Base-by-base conservation (phyloP, 2,888 invertebrate genomes). In the Drosophila mimetica region DNA sequence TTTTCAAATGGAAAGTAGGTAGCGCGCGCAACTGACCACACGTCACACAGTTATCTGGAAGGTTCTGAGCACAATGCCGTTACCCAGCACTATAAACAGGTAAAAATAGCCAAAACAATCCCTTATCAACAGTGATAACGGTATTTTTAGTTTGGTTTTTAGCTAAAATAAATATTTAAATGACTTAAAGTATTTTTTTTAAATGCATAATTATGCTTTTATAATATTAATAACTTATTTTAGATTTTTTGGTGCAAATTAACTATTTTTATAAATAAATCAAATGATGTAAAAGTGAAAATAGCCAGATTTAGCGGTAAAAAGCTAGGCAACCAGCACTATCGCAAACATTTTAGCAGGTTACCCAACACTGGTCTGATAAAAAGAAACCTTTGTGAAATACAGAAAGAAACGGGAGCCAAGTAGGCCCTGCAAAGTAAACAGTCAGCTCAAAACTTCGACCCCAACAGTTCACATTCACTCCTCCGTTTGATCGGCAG, bases 401-500 rank as follows among this genome's bases (percentile, higher is more conserved):
- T 47, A 71, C 64, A 74, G 50, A 57, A 57, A 70, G 8, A 14
- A 22, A 51, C 36, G 3, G 16, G 11, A 78, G 14, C 9, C 14
- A 9, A 44, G 59, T 53, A 87, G 87, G 71, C 75, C 16, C 42
- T 13, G 46, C 69, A 50, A 39, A 59, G 28, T 47, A 76, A 66
- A 50, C 65, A 75, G 51, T 77, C 79, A 69, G 14, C 36, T 50
- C 5, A 11, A 41, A 39, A 39, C 53, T 46, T 58, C 16, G 6
- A n/a, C 1, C 18, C 30, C n/a, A 3, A 50, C 39, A 72, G 74
- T 72, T 73, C 54, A 63, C 18, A 63, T 75, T 74, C 53, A 64
- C 76, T 89, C 85, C 87, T 87, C 88, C 89, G 86, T 86, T 85
- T 73, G 89, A 83, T 70, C 25, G 41, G 65, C 70, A 65, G 51